Percentiles rank a stretch among this genome's conserved stretches.
Conservation (phyloP, 1,140 invertebrate species). For the Cydia splendana region DNA sequence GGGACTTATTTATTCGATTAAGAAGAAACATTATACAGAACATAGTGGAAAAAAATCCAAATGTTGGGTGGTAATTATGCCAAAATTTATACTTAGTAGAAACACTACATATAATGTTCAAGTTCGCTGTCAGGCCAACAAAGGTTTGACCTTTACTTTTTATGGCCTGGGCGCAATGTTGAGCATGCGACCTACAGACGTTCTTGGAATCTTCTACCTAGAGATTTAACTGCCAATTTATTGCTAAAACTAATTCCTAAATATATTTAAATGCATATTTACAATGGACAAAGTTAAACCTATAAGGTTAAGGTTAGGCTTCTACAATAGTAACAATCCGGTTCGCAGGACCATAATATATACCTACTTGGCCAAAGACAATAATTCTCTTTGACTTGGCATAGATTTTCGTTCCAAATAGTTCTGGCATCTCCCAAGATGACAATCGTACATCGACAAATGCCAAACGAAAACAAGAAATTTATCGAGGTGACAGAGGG, state of each 20-base stretch:
- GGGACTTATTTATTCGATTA: too few relatives aligned
- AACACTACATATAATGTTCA: not conserved
- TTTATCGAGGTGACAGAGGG: too few relatives aligned
- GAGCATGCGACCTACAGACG: conserved; percentile 31
- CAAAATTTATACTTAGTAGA: not conserved
- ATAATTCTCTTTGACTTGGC: too few relatives aligned
- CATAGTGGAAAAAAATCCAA: too few relatives aligned
- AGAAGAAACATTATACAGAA: too few relatives aligned
- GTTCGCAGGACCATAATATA: too few relatives aligned
- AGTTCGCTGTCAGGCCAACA: conserved; percentile 4
- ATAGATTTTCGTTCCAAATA: too few relatives aligned
- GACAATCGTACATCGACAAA: too few relatives aligned
- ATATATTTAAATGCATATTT: not conserved
- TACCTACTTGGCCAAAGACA: too few relatives aligned
- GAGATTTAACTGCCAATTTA: conserved; percentile 26
- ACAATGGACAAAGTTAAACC: not conserved
- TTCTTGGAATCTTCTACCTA: conserved; percentile 25
- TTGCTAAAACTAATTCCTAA: conserved; percentile 19
- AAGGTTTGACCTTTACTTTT: conserved; percentile 30
- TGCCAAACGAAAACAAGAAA: too few relatives aligned
- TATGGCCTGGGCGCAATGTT: not conserved
- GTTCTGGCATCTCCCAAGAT: too few relatives aligned
- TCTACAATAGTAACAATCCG: not conserved
- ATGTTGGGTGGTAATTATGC: not conserved
- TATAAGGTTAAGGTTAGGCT: not conserved